Conservation (phyloP, 1,140 invertebrate genomes). For the Drosophila pectinifera region DNA sequence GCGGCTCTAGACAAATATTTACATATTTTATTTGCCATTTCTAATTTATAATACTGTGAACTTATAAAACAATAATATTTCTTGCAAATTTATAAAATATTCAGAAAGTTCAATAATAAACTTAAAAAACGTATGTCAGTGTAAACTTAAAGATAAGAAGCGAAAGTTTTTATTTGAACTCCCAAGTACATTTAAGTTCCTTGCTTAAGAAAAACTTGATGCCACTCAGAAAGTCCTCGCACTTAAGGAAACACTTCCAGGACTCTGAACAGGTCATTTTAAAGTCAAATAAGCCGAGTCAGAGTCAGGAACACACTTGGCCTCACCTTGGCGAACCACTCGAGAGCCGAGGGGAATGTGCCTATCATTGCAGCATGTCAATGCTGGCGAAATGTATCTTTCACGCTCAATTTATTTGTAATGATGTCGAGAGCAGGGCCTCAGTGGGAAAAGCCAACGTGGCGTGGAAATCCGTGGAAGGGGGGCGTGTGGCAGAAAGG, state of each 20-base stretch:
- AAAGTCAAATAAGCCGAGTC: conserved; percentile 43
- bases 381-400: conserved; percentile 74
- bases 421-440: conserved; percentile 67
- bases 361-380: conserved; percentile 66
- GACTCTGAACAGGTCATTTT: conserved; percentile 26
- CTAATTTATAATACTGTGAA: too few species aligned
- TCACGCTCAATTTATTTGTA: conserved; percentile 82
- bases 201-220: not conserved
- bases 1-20: too few species aligned
- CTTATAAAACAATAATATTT: too few species aligned
- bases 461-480: conserved; percentile 26
- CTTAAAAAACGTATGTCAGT: not conserved
- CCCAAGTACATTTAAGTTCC: not conserved
- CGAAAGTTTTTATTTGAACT: not conserved
- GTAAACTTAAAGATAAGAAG: not conserved
- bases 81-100: too few species aligned
- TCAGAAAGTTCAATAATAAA: too few species aligned
- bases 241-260: not conserved
- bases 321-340: conserved; percentile 16
- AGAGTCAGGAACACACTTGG: not conserved
- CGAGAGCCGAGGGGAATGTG: conserved; percentile 26
- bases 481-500: not conserved
- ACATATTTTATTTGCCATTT: too few species aligned
- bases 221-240: not conserved
- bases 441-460: conserved; percentile 52